phyloP scores from a whole-genome alignment of 2,888 invertebrate species.

The Apocheima hispidaria region DNA sequence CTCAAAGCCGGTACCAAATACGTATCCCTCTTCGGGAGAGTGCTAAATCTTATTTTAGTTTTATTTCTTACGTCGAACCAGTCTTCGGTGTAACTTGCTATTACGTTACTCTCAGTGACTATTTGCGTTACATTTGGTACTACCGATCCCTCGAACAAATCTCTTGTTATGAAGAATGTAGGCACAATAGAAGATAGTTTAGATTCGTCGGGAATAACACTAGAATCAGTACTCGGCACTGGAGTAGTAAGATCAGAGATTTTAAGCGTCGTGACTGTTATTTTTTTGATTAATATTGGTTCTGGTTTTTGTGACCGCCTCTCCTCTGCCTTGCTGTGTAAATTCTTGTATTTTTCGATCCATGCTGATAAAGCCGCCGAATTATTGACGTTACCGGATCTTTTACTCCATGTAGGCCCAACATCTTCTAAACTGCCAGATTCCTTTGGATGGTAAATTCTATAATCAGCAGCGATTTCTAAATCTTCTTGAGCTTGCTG shows the following conservation, averaged over 20 bases:
- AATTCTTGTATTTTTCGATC: constrained; percentile 69
- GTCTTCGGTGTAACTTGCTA: constrained; percentile 70
- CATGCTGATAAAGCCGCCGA: constrained; percentile 64
- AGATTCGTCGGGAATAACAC: constrained; percentile 31
- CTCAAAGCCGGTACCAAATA: constrained; percentile 84
- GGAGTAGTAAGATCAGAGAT: constrained; percentile 2
- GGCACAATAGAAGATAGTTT: constrained; percentile 36
- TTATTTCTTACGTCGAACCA: constrained; percentile 74
- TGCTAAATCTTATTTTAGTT: constrained; percentile 79
- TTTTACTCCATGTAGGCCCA: constrained; percentile 65
- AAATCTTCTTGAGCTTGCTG: constrained; percentile 59
- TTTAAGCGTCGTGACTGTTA: constrained; percentile 25
- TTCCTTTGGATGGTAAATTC: constrained; percentile 44
- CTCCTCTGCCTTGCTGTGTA: constrained; percentile 64
- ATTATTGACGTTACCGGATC: constrained; percentile 54
- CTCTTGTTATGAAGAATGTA: constrained; percentile 69
- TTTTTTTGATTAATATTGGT: constrained; percentile 54
- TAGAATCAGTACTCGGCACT: background rate
- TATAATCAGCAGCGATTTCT: constrained; percentile 57
- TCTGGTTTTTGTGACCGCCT: constrained; percentile 62
- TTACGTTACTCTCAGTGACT: constrained; percentile 67
- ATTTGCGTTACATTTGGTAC: constrained; percentile 59
- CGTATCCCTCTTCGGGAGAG: constrained; percentile 76
- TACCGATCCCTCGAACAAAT: constrained; percentile 59
- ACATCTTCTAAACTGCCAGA: constrained; percentile 41